These are phyloP conservation scores for Volucella inanis DNA, from an alignment of 2,888 invertebrate species.

Conservation along the genomic window DNA sequence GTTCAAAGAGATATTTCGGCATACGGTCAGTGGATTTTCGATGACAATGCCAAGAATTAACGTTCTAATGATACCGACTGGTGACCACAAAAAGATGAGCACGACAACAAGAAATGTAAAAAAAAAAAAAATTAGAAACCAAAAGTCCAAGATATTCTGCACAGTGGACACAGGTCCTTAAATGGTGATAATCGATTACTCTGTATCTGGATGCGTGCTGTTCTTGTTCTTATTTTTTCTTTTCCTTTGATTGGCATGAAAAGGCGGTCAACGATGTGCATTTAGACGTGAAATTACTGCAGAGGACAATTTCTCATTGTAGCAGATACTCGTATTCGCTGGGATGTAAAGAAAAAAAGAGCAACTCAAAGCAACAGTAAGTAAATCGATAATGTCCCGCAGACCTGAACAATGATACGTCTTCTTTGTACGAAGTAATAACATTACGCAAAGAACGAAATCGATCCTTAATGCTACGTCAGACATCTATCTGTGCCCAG, in stretches of 20 bases:
- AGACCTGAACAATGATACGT: constrained; percentile 49
- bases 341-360: constrained; percentile 10
- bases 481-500: background rate
- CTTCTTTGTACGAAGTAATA: constrained; percentile 47
- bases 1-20: constrained; percentile 67
- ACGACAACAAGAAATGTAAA: background rate
- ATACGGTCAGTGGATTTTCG: constrained; percentile 39
- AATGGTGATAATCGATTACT: constrained; percentile 75
- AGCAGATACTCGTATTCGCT: constrained; percentile 32
- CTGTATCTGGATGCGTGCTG: constrained; percentile 13
- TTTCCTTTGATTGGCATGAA: constrained; percentile 73
- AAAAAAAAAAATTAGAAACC: background rate
- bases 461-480: constrained; percentile 65
- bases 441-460: constrained; percentile 67
- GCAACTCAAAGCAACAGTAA: constrained; percentile 15
- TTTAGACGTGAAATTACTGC: constrained; percentile 75
- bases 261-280: constrained; percentile 76
- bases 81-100: constrained; percentile 59
- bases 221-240: constrained; percentile 49
- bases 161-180: constrained; percentile 55
- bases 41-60: constrained; percentile 69
- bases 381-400: constrained; percentile 60
- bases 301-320: constrained; percentile 45
- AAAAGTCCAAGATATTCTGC: constrained; percentile 59
- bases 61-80: constrained; percentile 69